Percentiles rank a stretch among this genome's conserved stretches.
These are phyloP conservation scores for Ophion ventricosus DNA, from an alignment of 2,888 invertebrate genomes.

Conservation along the genomic window DNA sequence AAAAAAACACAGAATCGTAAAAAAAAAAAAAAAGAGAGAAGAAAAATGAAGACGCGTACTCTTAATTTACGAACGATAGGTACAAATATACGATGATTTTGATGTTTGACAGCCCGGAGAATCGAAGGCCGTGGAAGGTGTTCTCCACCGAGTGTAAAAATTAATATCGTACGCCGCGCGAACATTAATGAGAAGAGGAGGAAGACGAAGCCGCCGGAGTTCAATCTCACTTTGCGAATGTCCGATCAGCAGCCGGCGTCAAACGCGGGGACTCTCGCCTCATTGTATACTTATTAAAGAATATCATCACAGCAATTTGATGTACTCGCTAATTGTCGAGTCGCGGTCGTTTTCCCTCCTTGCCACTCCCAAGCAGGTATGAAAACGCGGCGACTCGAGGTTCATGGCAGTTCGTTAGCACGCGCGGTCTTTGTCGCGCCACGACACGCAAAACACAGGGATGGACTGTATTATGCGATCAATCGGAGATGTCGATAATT, in stretches of 20 bases:
- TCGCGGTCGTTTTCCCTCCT: background rate
- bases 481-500: background rate
- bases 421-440: slow-evolving; percentile 68
- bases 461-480: background rate
- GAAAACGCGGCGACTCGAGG: slow-evolving; percentile 15
- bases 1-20: slow-evolving; percentile 55
- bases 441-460: slow-evolving; percentile 36
- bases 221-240: slow-evolving; percentile 48
- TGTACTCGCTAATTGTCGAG: slow-evolving; percentile 71
- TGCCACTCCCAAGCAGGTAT: background rate
- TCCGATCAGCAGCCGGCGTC: slow-evolving; percentile 67
- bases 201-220: slow-evolving; percentile 50
- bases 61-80: slow-evolving; percentile 32
- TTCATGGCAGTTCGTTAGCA: slow-evolving; percentile 73
- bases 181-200: slow-evolving; percentile 34
- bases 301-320: slow-evolving; percentile 80
- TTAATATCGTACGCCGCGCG: background rate
- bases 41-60: slow-evolving; percentile 1
- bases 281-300: slow-evolving; percentile 48
- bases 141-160: slow-evolving; percentile 33
- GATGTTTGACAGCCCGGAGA: slow-evolving; percentile 73
- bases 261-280: slow-evolving; percentile 68
- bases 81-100: slow-evolving; percentile 67
- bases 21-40: slow-evolving; percentile 68
- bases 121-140: slow-evolving; percentile 76